Conservation (phyloP, 1,140 invertebrate species). For the Drosophila elegans region DNA sequence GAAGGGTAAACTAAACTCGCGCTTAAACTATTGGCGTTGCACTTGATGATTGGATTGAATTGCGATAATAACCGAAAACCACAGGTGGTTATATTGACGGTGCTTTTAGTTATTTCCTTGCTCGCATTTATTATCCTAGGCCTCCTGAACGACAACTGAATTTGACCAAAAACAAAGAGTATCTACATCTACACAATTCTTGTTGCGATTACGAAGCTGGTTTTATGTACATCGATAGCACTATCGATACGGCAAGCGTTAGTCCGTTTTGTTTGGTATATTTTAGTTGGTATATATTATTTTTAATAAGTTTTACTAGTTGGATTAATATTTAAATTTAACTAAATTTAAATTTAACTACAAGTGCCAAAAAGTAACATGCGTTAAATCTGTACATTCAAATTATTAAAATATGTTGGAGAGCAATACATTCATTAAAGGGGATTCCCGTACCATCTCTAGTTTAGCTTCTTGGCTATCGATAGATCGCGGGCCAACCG, state of each 20-base stretch:
- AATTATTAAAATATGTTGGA: too few relatives aligned
- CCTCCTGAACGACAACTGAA: background rate
- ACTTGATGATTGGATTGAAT: background rate
- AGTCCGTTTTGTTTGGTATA: too few relatives aligned
- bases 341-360: too few relatives aligned
- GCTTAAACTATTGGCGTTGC: constrained; percentile 2
- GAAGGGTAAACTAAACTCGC: background rate
- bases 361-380: too few relatives aligned
- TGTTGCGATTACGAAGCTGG: background rate
- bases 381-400: too few relatives aligned
- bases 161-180: constrained; percentile 25
- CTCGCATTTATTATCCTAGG: background rate
- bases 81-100: background rate
- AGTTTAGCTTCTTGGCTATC: background rate
- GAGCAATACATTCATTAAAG: too few relatives aligned
- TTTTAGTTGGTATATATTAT: background rate
- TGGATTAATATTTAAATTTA: too few relatives aligned
- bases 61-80: background rate
- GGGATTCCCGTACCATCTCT: too few relatives aligned
- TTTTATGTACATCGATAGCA: background rate
- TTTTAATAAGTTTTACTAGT: background rate
- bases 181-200: constrained; percentile 17
- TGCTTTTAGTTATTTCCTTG: background rate
- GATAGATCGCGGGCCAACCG: background rate
- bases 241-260: background rate